Conservation (phyloP, 37 sponge, comb jelly and placozoan species). For the Haliclona indistincta region DNA sequence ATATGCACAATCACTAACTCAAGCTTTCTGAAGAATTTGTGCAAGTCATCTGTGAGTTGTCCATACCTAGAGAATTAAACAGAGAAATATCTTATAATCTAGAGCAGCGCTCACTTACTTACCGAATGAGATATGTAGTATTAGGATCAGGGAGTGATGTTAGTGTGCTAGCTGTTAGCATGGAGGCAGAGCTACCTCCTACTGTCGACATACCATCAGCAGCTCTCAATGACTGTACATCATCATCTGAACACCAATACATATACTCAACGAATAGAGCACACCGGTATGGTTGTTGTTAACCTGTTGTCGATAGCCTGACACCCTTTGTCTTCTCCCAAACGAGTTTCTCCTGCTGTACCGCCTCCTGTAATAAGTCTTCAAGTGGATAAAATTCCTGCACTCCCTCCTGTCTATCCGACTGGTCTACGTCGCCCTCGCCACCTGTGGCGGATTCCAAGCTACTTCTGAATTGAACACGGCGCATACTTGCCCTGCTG, state of each 20-base stretch:
- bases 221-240: no score
- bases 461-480: neutral
- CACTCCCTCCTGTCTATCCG: neutral
- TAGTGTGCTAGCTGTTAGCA: neutral
- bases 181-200: neutral
- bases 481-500: neutral
- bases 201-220: no score
- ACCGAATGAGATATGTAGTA: slow-evolving; percentile 23
- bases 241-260: no score
- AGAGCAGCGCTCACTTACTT: no score
- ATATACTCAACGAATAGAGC: no score
- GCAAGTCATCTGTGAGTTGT: slow-evolving; percentile 41
- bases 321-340: slow-evolving; percentile 44
- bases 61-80: slow-evolving; percentile 53
- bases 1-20: slow-evolving; percentile 59
- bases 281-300: no score
- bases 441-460: neutral
- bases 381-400: slow-evolving; percentile 28
- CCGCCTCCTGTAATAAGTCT: slow-evolving; percentile 23
- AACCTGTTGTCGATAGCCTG: no score
- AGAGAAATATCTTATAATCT: neutral
- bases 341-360: slow-evolving; percentile 42
- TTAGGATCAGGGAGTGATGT: slow-evolving; percentile 11
- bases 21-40: slow-evolving; percentile 65
- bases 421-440: neutral